A percentile compares a stretch with the other conserved stretches of the same genome.
phyloP scores from a whole-genome alignment of 2,888 invertebrate genomes.

The Tachina grossa region DNA sequence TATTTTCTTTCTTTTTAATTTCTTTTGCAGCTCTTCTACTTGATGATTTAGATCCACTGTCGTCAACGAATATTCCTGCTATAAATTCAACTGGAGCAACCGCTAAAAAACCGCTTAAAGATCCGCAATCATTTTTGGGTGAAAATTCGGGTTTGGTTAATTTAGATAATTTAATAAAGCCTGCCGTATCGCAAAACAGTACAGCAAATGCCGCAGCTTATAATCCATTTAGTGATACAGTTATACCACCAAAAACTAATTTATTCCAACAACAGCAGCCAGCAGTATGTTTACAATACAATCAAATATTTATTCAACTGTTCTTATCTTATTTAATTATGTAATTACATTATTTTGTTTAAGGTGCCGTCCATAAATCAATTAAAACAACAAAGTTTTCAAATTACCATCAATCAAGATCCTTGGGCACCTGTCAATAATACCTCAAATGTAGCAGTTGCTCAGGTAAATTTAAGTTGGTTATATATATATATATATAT shows the following conservation, averaged over 20 bases:
- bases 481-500: no score
- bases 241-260: conserved; percentile 83
- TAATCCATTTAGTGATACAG: conserved; percentile 83
- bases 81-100: conserved; percentile 77
- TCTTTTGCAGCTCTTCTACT: conserved; percentile 79
- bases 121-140: conserved; percentile 97
- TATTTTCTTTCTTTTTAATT: not conserved
- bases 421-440: conserved; percentile 82
- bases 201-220: conserved; percentile 79
- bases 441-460: conserved; percentile 75
- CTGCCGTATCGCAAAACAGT: conserved; percentile 81
- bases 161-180: conserved; percentile 96
- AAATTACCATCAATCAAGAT: conserved; percentile 82
- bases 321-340: not conserved
- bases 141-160: conserved; percentile 98
- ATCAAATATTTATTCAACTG: not conserved
- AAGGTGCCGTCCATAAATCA: conserved; percentile 84
- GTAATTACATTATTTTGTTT: not conserved
- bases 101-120: conserved; percentile 85
- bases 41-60: conserved; percentile 82
- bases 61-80: conserved; percentile 72
- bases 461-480: conserved; percentile 79
- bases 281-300: conserved; percentile 77
- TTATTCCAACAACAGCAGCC: conserved; percentile 84
- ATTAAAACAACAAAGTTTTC: conserved; percentile 83